A percentile compares a stretch with the other conserved stretches of the same genome.
Conservation (phyloP, 2,797 vertebrate species). For the Loris lydekkerianus region DNA sequence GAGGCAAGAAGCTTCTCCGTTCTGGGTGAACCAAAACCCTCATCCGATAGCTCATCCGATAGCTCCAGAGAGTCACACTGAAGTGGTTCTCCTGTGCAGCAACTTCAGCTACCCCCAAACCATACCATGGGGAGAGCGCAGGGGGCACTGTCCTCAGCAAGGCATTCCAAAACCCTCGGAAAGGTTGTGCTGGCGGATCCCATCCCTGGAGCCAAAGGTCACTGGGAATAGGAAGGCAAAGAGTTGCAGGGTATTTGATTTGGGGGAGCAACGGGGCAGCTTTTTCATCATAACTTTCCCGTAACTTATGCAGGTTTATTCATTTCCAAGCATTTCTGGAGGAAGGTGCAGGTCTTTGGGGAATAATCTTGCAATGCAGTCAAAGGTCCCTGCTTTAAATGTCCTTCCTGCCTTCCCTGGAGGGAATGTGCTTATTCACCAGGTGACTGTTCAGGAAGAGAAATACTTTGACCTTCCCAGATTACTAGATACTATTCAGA, state of each 20-base stretch:
- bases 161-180: not conserved
- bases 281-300: not conserved
- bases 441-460: not conserved
- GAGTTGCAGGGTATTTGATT: fast-evolving
- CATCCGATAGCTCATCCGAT: too few relatives aligned
- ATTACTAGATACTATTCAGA: fast-evolving
- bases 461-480: not conserved
- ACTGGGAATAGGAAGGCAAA: fast-evolving
- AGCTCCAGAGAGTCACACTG: fast-evolving
- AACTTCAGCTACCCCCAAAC: not conserved
- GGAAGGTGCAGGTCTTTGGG: not conserved
- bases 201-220: fast-evolving
- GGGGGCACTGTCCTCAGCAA: not conserved
- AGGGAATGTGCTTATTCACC: not conserved
- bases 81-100: fast-evolving
- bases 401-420: not conserved
- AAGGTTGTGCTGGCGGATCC: fast-evolving
- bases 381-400: fast-evolving
- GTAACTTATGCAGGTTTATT: not conserved
- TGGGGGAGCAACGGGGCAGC: not conserved
- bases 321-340: not conserved
- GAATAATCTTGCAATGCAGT: too few relatives aligned
- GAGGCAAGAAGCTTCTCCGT: not conserved
- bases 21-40: not conserved
- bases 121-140: too few relatives aligned